phyloP scores from a whole-genome alignment of 2,797 vertebrate species.

The Fringilla coelebs region DNA sequence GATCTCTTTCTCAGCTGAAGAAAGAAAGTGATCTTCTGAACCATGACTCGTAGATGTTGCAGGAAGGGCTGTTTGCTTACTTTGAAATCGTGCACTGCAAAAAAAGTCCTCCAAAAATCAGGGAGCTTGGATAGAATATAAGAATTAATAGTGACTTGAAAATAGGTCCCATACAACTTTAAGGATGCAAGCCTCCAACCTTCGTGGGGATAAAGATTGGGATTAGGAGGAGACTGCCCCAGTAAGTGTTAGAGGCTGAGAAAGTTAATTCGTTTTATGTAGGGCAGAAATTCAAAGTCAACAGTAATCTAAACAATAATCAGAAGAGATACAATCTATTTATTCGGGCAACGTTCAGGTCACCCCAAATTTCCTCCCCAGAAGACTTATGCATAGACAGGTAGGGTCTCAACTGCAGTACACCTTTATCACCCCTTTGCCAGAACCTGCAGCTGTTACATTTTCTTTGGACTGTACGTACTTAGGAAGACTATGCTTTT shows the following conservation, averaged over 20 bases:
- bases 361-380: neutral
- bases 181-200: neutral
- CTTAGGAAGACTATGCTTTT: neutral
- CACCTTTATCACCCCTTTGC: neutral
- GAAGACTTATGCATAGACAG: neutral
- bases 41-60: neutral
- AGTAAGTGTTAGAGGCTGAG: neutral
- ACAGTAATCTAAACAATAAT: neutral
- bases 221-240: neutral
- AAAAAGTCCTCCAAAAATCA: neutral
- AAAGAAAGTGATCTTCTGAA: constrained; percentile 8
- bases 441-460: neutral
- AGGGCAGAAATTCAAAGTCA: neutral
- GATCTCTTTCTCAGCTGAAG: neutral
- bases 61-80: neutral
- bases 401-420: neutral
- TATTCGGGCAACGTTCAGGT: neutral
- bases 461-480: constrained; percentile 7
- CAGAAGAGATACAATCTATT: neutral
- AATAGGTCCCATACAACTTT: neutral
- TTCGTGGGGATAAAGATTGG: neutral
- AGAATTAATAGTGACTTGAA: neutral
- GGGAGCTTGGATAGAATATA: neutral
- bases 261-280: neutral
- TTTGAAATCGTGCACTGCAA: neutral